A percentile compares a stretch with the other conserved stretches of the same genome.
Evolutionary conservation across 2,113 vertebrate species (phyloP).

Genomic region (Hemichromis elongatus): DNA sequence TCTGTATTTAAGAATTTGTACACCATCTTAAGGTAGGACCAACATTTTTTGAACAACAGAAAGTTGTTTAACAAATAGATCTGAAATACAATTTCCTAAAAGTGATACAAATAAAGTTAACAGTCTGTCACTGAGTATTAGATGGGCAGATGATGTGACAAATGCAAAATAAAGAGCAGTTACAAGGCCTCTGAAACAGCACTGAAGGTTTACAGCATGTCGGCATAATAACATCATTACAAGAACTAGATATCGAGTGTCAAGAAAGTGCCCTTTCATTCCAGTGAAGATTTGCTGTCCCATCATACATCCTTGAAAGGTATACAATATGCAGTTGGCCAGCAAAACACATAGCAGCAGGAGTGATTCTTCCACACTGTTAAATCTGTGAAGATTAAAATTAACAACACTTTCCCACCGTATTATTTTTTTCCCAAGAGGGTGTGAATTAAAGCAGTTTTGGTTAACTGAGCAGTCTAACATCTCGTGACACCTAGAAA

Average conservation of each 20-base stretch:
- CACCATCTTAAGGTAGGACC: not conserved
- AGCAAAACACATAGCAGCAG: not conserved
- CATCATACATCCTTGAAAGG: not conserved
- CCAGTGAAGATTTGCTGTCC: not conserved
- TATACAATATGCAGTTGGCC: not conserved
- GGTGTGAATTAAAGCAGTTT: not conserved
- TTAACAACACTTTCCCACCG: not conserved
- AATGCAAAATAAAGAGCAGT: slow-evolving; percentile 2
- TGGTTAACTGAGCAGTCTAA: not conserved
- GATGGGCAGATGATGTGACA: not conserved
- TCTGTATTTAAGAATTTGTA: slow-evolving; percentile 20
- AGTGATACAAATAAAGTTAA: slow-evolving; percentile 12
- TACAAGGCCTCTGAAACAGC: slow-evolving; percentile 35
- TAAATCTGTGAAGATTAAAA: not conserved
- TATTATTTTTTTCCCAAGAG: not conserved
- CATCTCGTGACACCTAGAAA: not conserved
- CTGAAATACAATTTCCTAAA: slow-evolving; percentile 19
- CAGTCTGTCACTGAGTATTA: slow-evolving; percentile 14
- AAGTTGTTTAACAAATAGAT: slow-evolving; percentile 4
- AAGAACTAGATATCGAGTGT: not conserved
- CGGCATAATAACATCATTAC: not conserved
- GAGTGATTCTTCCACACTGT: not conserved
- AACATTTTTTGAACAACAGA: slow-evolving; percentile 5
- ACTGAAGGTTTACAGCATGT: slow-evolving; percentile 18
- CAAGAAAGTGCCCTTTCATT: not conserved